phyloP scores from a whole-genome alignment of 2,113 vertebrate genomes.

The Anolis carolinensis region DNA sequence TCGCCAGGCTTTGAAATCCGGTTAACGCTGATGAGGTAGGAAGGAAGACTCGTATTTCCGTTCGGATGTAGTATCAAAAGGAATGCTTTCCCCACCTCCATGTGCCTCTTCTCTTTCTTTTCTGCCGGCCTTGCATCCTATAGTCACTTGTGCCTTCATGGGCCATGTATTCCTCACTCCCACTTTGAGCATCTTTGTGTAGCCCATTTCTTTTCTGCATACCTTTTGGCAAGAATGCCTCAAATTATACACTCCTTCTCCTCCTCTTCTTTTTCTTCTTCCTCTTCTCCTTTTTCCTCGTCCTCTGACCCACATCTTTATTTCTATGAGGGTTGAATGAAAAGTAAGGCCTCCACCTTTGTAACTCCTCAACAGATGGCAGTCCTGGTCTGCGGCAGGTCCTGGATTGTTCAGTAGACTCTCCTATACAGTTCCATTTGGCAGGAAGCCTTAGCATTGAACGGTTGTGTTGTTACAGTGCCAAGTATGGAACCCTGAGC shows the following conservation, averaged over 20 bases:
- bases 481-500: no score
- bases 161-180: not conserved
- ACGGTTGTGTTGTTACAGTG: no score
- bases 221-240: not conserved
- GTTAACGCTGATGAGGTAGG: constrained; percentile 90
- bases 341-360: no score
- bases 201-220: not conserved
- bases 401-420: no score
- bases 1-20: constrained; percentile 92
- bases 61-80: not conserved
- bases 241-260: not conserved
- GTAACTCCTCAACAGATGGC: no score
- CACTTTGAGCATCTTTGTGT: not conserved
- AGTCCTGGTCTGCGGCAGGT: no score
- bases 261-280: no score
- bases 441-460: no score
- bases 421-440: no score
- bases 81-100: not conserved
- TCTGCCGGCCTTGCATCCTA: not conserved
- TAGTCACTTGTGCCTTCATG: constrained; percentile 16
- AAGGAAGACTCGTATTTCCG: not conserved
- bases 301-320: no score
- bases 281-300: no score
- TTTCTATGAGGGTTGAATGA: no score
- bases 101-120: not conserved